Base-by-base conservation (phyloP, 2,113 vertebrate genomes). In the Trogon surrucura region DNA sequence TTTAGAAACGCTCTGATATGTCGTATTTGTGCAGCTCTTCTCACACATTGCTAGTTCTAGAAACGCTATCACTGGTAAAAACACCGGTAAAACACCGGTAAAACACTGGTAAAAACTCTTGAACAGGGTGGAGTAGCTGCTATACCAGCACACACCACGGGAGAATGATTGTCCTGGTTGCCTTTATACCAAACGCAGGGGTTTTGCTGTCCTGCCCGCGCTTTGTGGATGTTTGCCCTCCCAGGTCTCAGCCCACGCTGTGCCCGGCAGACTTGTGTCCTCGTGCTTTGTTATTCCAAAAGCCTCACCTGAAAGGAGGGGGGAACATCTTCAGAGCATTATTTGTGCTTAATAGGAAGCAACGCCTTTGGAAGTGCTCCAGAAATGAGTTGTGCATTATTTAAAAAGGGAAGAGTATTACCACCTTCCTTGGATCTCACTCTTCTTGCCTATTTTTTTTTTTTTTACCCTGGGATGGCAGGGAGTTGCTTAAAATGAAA, bases 401-500 rank as follows among this genome's bases (percentile, higher is more conserved):
- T 95, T 96, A 80, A 89, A 91, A 89, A 75, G 88, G 69, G 62
- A 81, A 62, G 70, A 84, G 66, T 60, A 73, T 93, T 89, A 44
- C 89, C 72, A 16, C 51, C 27, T 93, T 38, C 89, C 72, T 74
- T 38, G 34, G 38, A 30, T 88, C 79, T 93, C 29, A 2, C 85
- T 88, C 60, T 38, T 84, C 88, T 77, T 81, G 57, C 72, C 93
- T 81, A 75, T 92, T 80, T 86, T 44, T 50, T 15, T 64, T 74
- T 92, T 89, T 80, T 78, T 34, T 20, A 11, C 71, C 69, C 73
- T 23, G 7, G 45, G 66, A 74, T 93, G 91, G 92, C 88, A 89
- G 83, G 73, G 88, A 89, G 83, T 95, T 95, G 95, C 93, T 96
- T 82, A 92, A 95, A 96, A 97, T 97, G 95, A 97, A 96, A 96